phyloP scores from a whole-genome alignment of 2,888 invertebrate species.

The Galerucella nymphaeae region DNA sequence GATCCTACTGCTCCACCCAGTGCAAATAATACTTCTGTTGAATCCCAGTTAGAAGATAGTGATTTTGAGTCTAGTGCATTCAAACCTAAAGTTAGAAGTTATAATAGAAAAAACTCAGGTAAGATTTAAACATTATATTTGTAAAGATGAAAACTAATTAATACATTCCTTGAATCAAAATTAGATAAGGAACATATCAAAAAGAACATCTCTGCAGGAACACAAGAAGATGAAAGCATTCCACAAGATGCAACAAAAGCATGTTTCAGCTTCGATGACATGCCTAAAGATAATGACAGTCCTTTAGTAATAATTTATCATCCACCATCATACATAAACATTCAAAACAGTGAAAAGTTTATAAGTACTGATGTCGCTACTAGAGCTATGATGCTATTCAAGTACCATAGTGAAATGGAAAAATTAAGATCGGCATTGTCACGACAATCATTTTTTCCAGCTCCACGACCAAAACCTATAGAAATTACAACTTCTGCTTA shows the following conservation, averaged over 20 bases:
- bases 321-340: constrained; percentile 38
- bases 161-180: background rate
- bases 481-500: constrained; percentile 17
- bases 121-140: background rate
- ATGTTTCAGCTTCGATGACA: constrained; percentile 46
- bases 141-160: background rate
- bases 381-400: constrained; percentile 38
- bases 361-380: constrained; percentile 27
- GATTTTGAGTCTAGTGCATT: constrained; percentile 13
- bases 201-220: constrained; percentile 20
- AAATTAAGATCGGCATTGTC: constrained; percentile 29
- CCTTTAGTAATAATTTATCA: constrained; percentile 39
- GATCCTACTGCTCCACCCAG: background rate
- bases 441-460: constrained; percentile 35
- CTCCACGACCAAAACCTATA: constrained; percentile 29
- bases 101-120: background rate
- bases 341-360: constrained; percentile 44
- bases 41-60: background rate
- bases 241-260: constrained; percentile 34
- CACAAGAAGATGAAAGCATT: constrained; percentile 21
- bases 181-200: constrained; percentile 20
- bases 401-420: constrained; percentile 38
- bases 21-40: background rate
- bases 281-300: constrained; percentile 39
- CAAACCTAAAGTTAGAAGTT: constrained; percentile 20